Evolutionary conservation across 2,113 vertebrate species (phyloP).

Genomic region (Uropsilus gracilis): DNA sequence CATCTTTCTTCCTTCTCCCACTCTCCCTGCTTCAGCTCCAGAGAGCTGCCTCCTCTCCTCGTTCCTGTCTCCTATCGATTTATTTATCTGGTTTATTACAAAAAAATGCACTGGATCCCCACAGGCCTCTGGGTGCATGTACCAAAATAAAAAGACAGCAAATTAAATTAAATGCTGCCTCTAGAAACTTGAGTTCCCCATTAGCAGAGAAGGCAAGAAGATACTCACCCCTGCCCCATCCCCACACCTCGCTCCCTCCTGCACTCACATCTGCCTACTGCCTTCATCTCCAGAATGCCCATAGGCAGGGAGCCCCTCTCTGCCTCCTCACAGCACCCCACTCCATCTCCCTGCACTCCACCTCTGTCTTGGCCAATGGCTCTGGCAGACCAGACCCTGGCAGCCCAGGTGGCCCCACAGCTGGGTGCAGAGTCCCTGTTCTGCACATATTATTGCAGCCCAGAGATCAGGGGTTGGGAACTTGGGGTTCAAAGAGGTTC

Average conservation of each 20-base stretch:
- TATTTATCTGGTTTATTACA: constrained; percentile 73
- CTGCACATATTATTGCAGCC: not conserved
- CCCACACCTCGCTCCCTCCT: not conserved
- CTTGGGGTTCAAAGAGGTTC: not conserved
- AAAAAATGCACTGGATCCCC: constrained; percentile 55
- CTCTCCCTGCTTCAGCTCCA: not conserved
- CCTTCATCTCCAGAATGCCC: not conserved
- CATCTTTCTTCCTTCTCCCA: not conserved
- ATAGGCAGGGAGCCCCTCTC: too few relatives aligned
- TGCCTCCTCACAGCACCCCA: not conserved
- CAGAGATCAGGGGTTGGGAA: not conserved
- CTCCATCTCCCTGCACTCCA: rapidly evolving
- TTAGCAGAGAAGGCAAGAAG: constrained; percentile 33
- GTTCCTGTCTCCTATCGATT: constrained; percentile 34
- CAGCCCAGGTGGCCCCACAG: not conserved
- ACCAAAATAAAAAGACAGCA: constrained; percentile 77
- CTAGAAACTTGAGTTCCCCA: constrained; percentile 51
- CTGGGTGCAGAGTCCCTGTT: not conserved
- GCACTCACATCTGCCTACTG: not conserved
- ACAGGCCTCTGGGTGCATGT: constrained; percentile 43
- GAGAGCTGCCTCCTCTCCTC: not conserved
- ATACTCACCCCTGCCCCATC: rapidly evolving
- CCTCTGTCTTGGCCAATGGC: not conserved
- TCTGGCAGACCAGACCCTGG: not conserved
- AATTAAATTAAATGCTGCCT: constrained; percentile 74